Conservation (phyloP, 2,113 vertebrate genomes). For the Seriola rivoliana region DNA sequence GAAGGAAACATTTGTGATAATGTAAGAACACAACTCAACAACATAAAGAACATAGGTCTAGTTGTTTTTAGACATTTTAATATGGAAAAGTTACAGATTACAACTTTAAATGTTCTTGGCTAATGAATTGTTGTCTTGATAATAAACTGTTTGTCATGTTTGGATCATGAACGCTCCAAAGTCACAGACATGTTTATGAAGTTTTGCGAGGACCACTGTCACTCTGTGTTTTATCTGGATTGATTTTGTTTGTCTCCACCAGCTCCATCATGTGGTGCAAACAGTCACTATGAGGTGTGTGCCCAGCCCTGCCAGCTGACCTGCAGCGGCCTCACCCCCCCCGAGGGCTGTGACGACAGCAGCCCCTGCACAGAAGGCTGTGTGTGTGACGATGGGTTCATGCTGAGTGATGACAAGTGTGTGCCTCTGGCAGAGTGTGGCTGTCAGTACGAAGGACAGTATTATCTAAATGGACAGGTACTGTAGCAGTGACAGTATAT, state of each 20-base stretch:
- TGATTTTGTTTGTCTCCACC: not conserved
- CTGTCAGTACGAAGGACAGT: slow-evolving; percentile 36
- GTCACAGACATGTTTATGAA: no score
- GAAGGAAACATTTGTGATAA: no score
- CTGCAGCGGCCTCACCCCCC: not conserved
- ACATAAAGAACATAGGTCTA: no score
- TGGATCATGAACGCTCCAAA: no score
- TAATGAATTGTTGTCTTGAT: not conserved
- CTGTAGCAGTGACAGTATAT: not conserved
- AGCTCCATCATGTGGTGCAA: slow-evolving; percentile 22
- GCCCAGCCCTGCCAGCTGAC: slow-evolving; percentile 33
- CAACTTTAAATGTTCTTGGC: no score
- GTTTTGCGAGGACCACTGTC: no score
- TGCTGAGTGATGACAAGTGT: slow-evolving; percentile 46
- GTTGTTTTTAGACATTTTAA: no score
- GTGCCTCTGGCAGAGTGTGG: slow-evolving; percentile 47
- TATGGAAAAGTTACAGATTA: no score
- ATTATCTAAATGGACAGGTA: slow-evolving; percentile 41
- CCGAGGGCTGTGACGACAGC: slow-evolving; percentile 12
- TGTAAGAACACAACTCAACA: no score
- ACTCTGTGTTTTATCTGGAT: not conserved
- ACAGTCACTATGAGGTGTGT: slow-evolving; percentile 51
- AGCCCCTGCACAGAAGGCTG: slow-evolving; percentile 34
- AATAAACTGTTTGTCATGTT: not conserved
- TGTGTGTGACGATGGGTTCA: slow-evolving; percentile 42